These are phyloP conservation scores for Ancistrus triradiatus DNA, from an alignment of 2,113 vertebrate genomes.

Conservation along the genomic window DNA sequence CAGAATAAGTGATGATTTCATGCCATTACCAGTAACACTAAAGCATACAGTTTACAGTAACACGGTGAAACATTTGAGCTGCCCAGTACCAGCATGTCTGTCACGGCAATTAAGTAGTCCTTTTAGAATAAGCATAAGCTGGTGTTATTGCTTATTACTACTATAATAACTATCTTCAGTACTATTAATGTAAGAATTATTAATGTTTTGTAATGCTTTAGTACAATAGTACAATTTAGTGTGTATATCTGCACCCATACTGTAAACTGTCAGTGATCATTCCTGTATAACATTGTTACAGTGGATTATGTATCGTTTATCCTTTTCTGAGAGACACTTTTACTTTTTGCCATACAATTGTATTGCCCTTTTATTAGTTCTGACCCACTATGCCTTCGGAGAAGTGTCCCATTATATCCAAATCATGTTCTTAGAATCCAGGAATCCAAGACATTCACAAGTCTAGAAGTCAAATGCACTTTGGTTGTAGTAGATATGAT, in stretches of 20 bases:
- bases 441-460: background rate
- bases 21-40: slow-evolving; percentile 25
- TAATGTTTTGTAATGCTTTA: slow-evolving; percentile 47
- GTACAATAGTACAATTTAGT: slow-evolving; percentile 45
- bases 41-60: slow-evolving; percentile 32
- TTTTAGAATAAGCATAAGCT: slow-evolving; percentile 1
- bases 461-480: slow-evolving; percentile 1
- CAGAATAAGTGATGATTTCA: slow-evolving; percentile 21
- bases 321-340: no score
- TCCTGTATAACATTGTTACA: slow-evolving; percentile 26
- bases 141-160: slow-evolving; percentile 26
- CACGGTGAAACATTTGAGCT: slow-evolving; percentile 6
- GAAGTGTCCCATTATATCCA: background rate
- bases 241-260: slow-evolving; percentile 15
- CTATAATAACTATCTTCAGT: slow-evolving; percentile 37
- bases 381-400: background rate
- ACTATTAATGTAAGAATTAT: no score
- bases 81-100: slow-evolving; percentile 31
- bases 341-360: slow-evolving; percentile 1
- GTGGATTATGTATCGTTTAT: slow-evolving; percentile 21
- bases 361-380: background rate
- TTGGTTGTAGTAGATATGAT: slow-evolving; percentile 14
- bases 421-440: background rate
- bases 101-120: slow-evolving; percentile 13
- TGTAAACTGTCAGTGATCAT: slow-evolving; percentile 2